Conservation (phyloP, 2,888 invertebrate genomes). For the Ophraella communa region DNA sequence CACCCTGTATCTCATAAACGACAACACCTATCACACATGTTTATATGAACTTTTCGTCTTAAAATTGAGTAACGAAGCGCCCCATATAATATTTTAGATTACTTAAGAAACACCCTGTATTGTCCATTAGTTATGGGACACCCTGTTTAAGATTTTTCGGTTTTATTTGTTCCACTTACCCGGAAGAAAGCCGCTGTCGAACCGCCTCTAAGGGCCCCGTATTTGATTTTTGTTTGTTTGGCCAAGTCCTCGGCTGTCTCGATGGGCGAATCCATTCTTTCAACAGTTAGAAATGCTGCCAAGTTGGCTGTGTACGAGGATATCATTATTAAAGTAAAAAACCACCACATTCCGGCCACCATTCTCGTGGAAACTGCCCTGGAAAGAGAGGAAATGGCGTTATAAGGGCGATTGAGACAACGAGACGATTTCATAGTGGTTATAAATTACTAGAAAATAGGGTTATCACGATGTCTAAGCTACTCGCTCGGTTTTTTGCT, state of each 20-base stretch:
- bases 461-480: no score
- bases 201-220: constrained; percentile 91
- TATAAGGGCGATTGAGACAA: neutral
- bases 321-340: constrained; percentile 94
- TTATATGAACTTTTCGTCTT: no score
- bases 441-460: no score
- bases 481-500: no score
- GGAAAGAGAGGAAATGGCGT: constrained; percentile 32
- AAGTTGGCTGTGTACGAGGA: constrained; percentile 96
- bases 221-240: constrained; percentile 96
- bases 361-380: constrained; percentile 88
- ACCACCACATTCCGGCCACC: constrained; percentile 95
- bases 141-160: no score
- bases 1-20: no score
- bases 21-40: no score
- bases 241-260: constrained; percentile 95
- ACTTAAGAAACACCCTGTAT: no score
- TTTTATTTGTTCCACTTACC: constrained; percentile 63
- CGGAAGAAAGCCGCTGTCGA: constrained; percentile 95
- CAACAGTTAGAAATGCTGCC: constrained; percentile 92
- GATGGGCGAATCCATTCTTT: constrained; percentile 93
- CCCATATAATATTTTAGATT: no score
- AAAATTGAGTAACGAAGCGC: no score
- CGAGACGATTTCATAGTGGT: neutral
- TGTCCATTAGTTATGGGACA: no score